These are phyloP conservation scores for Aptenodytes patagonicus DNA, from an alignment of 2,113 vertebrate species.

Conservation along the genomic window DNA sequence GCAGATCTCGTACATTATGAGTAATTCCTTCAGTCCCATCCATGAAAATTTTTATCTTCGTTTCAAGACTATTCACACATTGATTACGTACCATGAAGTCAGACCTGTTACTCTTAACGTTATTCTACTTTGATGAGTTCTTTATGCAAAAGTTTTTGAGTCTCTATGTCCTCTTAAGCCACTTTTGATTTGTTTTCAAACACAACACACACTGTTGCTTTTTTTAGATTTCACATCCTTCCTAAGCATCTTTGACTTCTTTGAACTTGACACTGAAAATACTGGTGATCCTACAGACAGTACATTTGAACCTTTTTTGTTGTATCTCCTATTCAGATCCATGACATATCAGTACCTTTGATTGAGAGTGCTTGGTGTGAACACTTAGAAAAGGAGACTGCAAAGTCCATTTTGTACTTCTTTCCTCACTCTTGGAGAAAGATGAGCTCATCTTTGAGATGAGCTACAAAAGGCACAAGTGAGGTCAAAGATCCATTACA, in stretches of 20 bases:
- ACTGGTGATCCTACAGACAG: background rate
- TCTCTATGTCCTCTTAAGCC: background rate
- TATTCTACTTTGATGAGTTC: background rate
- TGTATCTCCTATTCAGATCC: background rate
- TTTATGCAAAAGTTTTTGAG: background rate
- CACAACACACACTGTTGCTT: background rate
- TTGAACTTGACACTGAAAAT: background rate
- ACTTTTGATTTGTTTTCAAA: background rate
- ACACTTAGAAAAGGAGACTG: background rate
- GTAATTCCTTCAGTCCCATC: background rate
- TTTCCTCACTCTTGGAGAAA: background rate
- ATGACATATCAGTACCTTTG: background rate
- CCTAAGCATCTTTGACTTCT: background rate
- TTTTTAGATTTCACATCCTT: background rate
- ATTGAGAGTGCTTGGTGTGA: background rate
- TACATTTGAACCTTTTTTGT: background rate
- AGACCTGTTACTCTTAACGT: background rate
- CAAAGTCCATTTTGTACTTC: background rate
- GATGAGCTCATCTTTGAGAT: background rate
- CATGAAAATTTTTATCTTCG: background rate
- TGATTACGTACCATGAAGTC: background rate
- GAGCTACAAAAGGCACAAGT: background rate
- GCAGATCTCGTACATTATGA: background rate
- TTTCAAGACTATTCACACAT: background rate
- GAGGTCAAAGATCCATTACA: background rate